These are phyloP conservation scores for Acronicta alni DNA, from an alignment of 2,888 invertebrate genomes.

Conservation along the genomic window DNA sequence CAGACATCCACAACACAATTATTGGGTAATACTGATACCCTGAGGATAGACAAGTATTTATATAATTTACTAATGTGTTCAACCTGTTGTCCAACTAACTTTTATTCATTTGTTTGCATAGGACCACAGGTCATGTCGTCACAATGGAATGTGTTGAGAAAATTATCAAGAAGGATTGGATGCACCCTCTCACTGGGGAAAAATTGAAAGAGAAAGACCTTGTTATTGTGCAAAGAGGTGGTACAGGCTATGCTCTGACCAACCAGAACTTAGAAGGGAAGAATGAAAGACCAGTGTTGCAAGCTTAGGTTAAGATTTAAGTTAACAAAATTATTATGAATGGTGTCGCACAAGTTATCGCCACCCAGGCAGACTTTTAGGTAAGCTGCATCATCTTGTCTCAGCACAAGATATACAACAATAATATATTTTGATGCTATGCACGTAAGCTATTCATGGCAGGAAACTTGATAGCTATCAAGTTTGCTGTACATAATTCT, in stretches of 20 bases:
- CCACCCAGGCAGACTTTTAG: no score
- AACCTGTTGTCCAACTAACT: no score
- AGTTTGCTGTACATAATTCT: no score
- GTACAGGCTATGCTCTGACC: conserved; percentile 97
- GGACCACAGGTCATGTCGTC: conserved; percentile 96
- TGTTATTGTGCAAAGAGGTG: conserved; percentile 97
- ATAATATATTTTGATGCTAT: no score
- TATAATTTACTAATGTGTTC: no score
- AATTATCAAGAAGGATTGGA: conserved; percentile 98
- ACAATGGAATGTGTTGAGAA: conserved; percentile 99
- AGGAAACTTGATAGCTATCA: no score
- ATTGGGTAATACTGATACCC: no score
- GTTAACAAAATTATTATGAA: background rate
- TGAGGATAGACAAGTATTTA: no score
- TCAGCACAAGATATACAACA: no score
- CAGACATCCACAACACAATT: no score
- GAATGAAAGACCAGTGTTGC: conserved; percentile 94
- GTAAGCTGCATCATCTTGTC: no score
- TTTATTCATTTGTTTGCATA: conserved; percentile 50
- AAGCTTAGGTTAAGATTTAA: conserved; percentile 88
- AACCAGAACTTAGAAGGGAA: conserved; percentile 95
- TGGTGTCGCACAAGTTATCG: background rate
- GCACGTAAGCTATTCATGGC: no score
- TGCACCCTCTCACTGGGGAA: conserved; percentile 96
- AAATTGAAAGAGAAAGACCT: conserved; percentile 97